Conservation (phyloP, 2,888 invertebrate species). For the Coenonympha glycerion region DNA sequence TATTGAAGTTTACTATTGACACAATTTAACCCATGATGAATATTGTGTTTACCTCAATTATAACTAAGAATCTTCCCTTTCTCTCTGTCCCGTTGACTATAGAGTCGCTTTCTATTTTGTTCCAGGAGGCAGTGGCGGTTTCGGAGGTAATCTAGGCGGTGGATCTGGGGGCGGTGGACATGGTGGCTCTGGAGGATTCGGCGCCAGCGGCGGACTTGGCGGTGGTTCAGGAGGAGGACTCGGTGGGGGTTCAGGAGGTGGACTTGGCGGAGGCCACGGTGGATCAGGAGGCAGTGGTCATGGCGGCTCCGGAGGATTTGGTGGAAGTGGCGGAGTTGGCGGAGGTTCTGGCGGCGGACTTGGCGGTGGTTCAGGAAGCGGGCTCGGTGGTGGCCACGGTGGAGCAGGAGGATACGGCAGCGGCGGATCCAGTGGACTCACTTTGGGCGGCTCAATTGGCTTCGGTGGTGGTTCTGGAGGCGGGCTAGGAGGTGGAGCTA, state of each 20-base stretch:
- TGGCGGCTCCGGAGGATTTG: constrained; percentile 11
- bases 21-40: too few relatives aligned
- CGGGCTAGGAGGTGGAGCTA: constrained; percentile 27
- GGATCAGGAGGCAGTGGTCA: constrained; percentile 14
- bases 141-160: too few relatives aligned
- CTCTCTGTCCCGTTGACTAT: too few relatives aligned
- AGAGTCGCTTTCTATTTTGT: constrained; percentile 27
- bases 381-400: constrained; percentile 13
- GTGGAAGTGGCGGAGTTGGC: constrained; percentile 16
- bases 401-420: constrained; percentile 25
- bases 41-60: too few relatives aligned
- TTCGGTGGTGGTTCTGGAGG: constrained; percentile 24
- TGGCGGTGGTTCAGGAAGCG: constrained; percentile 22
- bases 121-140: constrained; percentile 34
- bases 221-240: constrained; percentile 15
- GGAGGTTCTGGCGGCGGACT: constrained; percentile 25
- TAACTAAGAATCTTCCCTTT: too few relatives aligned
- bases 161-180: too few relatives aligned
- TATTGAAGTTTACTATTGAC: too few relatives aligned
- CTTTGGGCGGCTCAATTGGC: constrained; percentile 20
- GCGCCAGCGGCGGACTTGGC: constrained; percentile 11
- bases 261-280: constrained; percentile 15
- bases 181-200: background rate
- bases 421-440: constrained; percentile 23
- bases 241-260: constrained; percentile 18